Evolutionary conservation across 2,113 vertebrate species (phyloP), one percentile per base, ranked within the genome.

Genomic region (Paracanthobrama guichenoti): DNA sequence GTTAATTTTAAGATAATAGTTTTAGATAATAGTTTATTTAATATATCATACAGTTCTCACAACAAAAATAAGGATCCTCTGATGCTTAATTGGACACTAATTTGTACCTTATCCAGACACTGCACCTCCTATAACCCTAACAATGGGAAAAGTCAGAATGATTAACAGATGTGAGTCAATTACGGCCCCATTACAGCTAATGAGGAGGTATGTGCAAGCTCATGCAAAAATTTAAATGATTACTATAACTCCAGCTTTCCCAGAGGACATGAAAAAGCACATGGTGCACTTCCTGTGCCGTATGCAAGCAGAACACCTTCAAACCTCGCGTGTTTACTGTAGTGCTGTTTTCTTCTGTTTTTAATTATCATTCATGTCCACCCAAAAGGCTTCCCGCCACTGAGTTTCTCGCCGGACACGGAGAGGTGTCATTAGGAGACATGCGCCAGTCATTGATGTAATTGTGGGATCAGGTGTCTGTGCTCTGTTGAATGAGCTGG

Each of bases 391-490:
- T 44, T 72, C 22, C 39, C 6, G 12, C 24, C 69, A 46, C 16
- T 26, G 42, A 72, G 46, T 72, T 46, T 8, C 2, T 73, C 9
- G 9, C 66, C 66, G 20, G 66, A 69, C 66, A 39, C 22, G 3
- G n/a, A 72, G 39, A 24, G 42, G n/a, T n/a, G 42, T 24, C 28
- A 67, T 67, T 20, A 67, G 75, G 53, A 57, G 28, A 12, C 31
- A 20, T 39, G 31, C 46, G 46, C 13, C 46, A 53, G 72, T 60
- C 75, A 78, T 9, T 42, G 77, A 53, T 67, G 79, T 85, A 35
- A 72, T 28, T 55, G 62, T 24, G 26, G 26, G 78, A 81, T 81
- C 79, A 53, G 77, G 76, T 79, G 76, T 62, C 76, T 62, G 39
- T 62, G 42, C 42, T 31, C 81, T 83, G 73, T 64, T 67, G 73